Conservation (phyloP, 2,888 invertebrate genomes). For the Trachelus iudaicus region DNA sequence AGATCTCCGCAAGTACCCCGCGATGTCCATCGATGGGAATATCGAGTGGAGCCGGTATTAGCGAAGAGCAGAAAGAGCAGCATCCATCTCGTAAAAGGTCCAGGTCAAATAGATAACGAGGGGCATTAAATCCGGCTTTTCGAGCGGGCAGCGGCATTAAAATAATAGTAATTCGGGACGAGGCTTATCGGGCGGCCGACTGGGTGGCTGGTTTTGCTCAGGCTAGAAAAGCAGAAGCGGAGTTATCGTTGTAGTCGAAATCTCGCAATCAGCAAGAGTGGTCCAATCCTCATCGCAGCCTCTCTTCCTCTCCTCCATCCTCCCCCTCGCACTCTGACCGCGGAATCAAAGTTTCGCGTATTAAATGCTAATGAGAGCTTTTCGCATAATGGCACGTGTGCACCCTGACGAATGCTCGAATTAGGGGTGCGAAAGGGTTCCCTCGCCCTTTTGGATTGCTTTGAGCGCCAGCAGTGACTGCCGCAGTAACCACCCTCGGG, state of each 20-base stretch:
- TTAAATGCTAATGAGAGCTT: constrained; percentile 57
- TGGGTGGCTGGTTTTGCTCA: not conserved
- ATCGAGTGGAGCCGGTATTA: not conserved
- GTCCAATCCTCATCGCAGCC: constrained; percentile 3
- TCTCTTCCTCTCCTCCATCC: not conserved
- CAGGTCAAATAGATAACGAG: constrained; percentile 49
- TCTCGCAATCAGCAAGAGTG: constrained; percentile 54
- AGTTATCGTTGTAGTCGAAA: constrained; percentile 45
- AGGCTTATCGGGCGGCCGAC: constrained; percentile 1
- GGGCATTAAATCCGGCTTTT: constrained; percentile 39
- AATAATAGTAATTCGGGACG: constrained; percentile 21
- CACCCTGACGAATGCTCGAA: constrained; percentile 47
- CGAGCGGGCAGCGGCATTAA: constrained; percentile 12
- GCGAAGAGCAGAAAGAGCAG: not conserved
- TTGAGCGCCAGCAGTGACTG: not conserved
- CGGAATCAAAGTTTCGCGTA: constrained; percentile 56
- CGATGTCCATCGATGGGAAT: not conserved
- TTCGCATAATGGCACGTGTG: constrained; percentile 49
- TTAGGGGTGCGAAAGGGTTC: constrained; percentile 39
- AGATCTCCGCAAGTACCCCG: not conserved
- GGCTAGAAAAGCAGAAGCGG: constrained; percentile 30
- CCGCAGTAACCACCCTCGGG: not conserved
- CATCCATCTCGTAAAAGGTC: constrained; percentile 14
- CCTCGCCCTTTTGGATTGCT: not conserved
- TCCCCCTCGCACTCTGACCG: constrained; percentile 35